Conservation (phyloP, 1,140 invertebrate species). For the Chymomyza costata region DNA sequence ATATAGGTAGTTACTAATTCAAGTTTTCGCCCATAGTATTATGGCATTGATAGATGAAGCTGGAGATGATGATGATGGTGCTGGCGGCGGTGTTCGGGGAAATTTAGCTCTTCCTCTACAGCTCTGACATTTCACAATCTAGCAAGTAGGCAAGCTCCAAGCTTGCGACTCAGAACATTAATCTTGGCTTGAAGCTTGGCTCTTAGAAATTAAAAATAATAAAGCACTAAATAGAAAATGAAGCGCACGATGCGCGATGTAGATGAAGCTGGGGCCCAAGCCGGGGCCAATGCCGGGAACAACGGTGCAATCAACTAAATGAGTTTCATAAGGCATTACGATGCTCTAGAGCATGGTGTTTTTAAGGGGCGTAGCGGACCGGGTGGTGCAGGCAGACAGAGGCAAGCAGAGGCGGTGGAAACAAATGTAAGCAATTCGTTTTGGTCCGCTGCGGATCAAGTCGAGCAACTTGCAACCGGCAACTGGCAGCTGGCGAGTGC, state of each 20-base stretch:
- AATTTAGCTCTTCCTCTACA: too few relatives aligned
- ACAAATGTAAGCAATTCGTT: constrained; percentile 63
- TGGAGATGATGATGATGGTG: too few relatives aligned
- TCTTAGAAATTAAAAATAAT: constrained; percentile 69
- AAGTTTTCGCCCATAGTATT: too few relatives aligned
- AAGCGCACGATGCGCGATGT: constrained; percentile 27
- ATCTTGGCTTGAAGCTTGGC: constrained; percentile 53
- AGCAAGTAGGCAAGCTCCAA: constrained; percentile 10
- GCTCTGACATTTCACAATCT: too few relatives aligned
- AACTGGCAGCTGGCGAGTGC: neutral
- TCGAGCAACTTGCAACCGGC: neutral
- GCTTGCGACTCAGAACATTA: constrained; percentile 63
- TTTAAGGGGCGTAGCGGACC: too few relatives aligned
- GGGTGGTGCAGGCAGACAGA: too few relatives aligned
- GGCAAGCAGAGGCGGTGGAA: neutral
- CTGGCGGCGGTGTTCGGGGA: neutral
- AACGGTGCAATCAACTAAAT: too few relatives aligned
- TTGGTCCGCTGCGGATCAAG: constrained; percentile 47
- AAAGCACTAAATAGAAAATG: constrained; percentile 69
- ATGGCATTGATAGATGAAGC: neutral
- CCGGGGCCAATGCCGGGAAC: too few relatives aligned
- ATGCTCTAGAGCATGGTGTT: too few relatives aligned
- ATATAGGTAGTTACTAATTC: too few relatives aligned
- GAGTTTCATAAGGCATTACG: too few relatives aligned
- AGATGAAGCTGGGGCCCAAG: too few relatives aligned